These are phyloP conservation scores for Atlantisia rogersi DNA, from an alignment of 2,113 vertebrate species.

Conservation along the genomic window DNA sequence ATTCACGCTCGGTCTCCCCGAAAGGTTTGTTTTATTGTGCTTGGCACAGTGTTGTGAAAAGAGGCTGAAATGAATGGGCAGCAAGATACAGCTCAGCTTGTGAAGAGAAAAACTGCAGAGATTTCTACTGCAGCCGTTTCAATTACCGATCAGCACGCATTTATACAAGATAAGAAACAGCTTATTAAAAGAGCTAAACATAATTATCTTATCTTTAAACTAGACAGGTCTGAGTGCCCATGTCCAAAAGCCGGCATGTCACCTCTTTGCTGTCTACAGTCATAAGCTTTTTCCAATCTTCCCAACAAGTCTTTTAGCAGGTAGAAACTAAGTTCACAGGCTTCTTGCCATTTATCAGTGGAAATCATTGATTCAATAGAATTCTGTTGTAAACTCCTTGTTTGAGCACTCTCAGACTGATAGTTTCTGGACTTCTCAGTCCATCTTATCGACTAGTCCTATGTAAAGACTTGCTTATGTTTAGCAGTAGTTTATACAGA, in stretches of 20 bases:
- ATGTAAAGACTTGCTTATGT: not conserved
- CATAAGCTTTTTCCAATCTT: not conserved
- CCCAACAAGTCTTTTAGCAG: not conserved
- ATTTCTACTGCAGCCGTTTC: not conserved
- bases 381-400: not conserved
- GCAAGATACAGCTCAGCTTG: not conserved
- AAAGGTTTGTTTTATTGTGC: not conserved
- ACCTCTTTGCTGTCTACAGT: not conserved
- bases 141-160: not conserved
- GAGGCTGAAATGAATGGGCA: not conserved
- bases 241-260: not conserved
- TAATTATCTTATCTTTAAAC: not conserved
- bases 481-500: not conserved
- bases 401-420: not conserved
- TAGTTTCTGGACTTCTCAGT: not conserved
- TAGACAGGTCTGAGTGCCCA: not conserved
- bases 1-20: not conserved
- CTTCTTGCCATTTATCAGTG: not conserved
- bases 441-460: not conserved
- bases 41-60: not conserved
- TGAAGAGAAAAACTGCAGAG: not conserved
- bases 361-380: not conserved
- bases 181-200: not conserved
- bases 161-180: not conserved
- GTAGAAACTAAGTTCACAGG: not conserved